Percentiles rank a stretch among this genome's conserved stretches.
Evolutionary conservation across 2,113 vertebrate genomes (phyloP).

Genomic region (Scopus umbretta): DNA sequence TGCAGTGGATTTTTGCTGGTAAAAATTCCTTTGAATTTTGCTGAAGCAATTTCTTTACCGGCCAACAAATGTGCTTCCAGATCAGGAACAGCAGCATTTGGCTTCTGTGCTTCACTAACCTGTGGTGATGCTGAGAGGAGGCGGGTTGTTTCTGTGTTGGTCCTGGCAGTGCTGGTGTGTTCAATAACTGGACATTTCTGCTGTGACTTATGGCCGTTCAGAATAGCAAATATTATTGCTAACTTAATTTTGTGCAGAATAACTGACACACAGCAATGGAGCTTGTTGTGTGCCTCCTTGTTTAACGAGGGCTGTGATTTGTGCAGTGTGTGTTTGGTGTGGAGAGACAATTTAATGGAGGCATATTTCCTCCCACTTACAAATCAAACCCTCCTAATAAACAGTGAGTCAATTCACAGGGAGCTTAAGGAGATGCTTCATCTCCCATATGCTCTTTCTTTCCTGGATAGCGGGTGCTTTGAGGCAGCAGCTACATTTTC

Average conservation of each 20-base stretch:
- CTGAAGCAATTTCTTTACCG: not conserved
- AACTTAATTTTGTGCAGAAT: not conserved
- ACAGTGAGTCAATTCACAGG: not conserved
- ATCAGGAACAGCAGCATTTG: not conserved
- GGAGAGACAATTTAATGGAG: not conserved
- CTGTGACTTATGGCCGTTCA: not conserved
- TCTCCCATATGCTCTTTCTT: not conserved
- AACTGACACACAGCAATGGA: accelerated
- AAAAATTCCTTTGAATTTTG: no score
- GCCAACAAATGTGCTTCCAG: not conserved
- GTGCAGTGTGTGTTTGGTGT: not conserved
- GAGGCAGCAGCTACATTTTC: not conserved
- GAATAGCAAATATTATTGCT: not conserved
- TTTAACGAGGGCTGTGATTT: not conserved
- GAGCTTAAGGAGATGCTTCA: not conserved
- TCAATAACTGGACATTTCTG: not conserved
- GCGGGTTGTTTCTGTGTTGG: not conserved
- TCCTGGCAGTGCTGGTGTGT: not conserved
- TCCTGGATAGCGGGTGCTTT: not conserved
- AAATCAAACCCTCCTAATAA: not conserved
- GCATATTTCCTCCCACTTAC: not conserved
- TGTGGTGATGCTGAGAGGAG: not conserved
- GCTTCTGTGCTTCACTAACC: not conserved
- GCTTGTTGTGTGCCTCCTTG: not conserved
- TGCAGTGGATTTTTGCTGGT: not conserved